A percentile compares a stretch with the other conserved stretches of the same genome.
These are phyloP conservation scores for Rhopalosiphum maidis DNA, from an alignment of 1,140 invertebrate species.

Conservation along the genomic window DNA sequence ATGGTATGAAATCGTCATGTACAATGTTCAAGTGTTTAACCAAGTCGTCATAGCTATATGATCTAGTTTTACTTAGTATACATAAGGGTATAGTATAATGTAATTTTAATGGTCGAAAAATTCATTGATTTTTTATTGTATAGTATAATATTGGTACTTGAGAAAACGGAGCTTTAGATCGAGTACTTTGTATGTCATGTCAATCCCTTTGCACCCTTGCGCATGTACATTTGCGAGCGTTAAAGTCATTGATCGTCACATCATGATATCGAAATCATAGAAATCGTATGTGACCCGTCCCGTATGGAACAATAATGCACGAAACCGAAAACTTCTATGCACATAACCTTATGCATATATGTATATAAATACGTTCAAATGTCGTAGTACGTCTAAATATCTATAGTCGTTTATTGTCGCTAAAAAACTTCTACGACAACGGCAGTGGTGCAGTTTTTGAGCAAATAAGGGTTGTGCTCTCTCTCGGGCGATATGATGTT, in stretches of 20 bases:
- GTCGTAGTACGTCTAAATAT: background rate
- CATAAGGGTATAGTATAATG: no score
- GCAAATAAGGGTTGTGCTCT: background rate
- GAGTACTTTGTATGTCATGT: background rate
- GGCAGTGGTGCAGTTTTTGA: background rate
- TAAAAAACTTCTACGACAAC: background rate
- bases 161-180: background rate
- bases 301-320: no score
- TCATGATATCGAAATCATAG: background rate
- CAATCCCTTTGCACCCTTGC: background rate
- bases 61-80: background rate
- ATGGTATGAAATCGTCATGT: background rate
- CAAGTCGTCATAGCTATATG: background rate
- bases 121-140: background rate
- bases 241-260: background rate
- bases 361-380: no score
- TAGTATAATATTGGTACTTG: background rate
- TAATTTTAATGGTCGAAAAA: background rate
- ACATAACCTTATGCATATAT: no score
- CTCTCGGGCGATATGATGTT: background rate
- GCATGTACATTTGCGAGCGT: background rate
- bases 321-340: no score
- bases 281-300: no score
- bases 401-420: background rate
- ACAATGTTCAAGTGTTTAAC: background rate